phyloP scores from a whole-genome alignment of 2,113 vertebrate genomes.

The Mus musculus region GRCm39 chr13:112143001-112143500 shows the following conservation, averaged over 20 bases:
- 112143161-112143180: not conserved
- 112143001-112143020: not conserved
- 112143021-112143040: not conserved
- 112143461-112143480: not conserved
- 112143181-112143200: not conserved
- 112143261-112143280: not conserved
- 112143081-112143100: not conserved
- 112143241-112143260: not conserved
- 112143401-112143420: not conserved
- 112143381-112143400: not conserved
- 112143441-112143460: not conserved
- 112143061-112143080: not conserved
- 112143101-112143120: not conserved
- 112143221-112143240: not conserved
- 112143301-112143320: not conserved
- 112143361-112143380: too few species aligned
- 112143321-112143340: not conserved
- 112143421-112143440: not conserved
- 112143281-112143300: not conserved
- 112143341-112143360: not conserved
- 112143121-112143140: not conserved
- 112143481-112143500: not conserved
- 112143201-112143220: not conserved
- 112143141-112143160: too few species aligned
- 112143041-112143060: fast-evolving